Evolutionary conservation across 2,888 invertebrate species (phyloP), one percentile per base, ranked within the genome.

Genomic region (Ormyrus thymus): DNA sequence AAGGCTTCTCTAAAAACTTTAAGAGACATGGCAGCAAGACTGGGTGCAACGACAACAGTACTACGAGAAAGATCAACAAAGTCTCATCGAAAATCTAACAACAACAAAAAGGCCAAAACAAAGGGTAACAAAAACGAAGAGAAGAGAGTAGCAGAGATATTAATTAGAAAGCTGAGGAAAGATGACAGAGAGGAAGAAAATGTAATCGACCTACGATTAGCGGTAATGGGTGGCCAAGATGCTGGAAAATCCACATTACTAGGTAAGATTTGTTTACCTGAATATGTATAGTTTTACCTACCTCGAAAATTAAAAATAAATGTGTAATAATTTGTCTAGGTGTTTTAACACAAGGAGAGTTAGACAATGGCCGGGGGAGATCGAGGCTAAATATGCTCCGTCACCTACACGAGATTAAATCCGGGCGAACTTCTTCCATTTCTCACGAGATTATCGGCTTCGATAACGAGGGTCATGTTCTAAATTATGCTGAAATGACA

Each of bases 381-480:
- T 98, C 99, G 0, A 93, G 99, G 0, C 91, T 99, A 8, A 99
- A 98, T 91, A 96, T 99, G 94, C 97, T 99, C 90, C 91, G 96
- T 4, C 96, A 99, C 87, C 92, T 97, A 83, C 99, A 99, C 90
- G 99, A 99, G 90, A 97, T 99, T 75, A 95, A 96, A 89, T 94
- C 95, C 13, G 98, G 98, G 0, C 92, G 98, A 81, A 99, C 98
- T 0, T 98, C 97, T 0, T 98, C 97, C 6, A 96, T 98, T 86
- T 97, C 97, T 82, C 97, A 98, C 88, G 98, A 98, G 91, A 97
- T 99, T 83, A 93, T 99, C 7, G 99, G 99, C 8, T 99, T 99
- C 89, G 97, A 98, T 90, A 93, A 86, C 29, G 90, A 94, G 92
- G 97, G 97, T 0, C 94, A 96, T 87, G 94, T 97, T 2, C 94